phyloP scores from a whole-genome alignment of 2,888 invertebrate genomes.

The Chydorus sphaericus region DNA sequence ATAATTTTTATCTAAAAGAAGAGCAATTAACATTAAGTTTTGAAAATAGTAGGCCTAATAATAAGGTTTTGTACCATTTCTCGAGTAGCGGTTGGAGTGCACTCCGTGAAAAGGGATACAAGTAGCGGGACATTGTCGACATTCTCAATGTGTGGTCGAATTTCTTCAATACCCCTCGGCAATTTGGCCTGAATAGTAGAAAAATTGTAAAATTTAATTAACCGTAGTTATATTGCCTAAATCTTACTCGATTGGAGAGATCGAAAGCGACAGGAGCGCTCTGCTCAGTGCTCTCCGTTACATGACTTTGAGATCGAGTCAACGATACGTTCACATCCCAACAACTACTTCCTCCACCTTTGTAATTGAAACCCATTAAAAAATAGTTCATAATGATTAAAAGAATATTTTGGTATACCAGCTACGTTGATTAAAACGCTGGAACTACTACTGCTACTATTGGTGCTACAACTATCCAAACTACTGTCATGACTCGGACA shows the following conservation, averaged over 20 bases:
- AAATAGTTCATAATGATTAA: not conserved
- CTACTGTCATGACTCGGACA: not conserved
- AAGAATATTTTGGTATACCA: not conserved
- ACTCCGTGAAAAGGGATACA: constrained; percentile 95
- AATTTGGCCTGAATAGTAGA: constrained; percentile 55
- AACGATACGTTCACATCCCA: constrained; percentile 40
- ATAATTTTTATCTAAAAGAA: constrained; percentile 45
- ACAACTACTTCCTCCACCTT: constrained; percentile 4
- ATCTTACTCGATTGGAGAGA: constrained; percentile 68
- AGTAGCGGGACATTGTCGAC: constrained; percentile 95
- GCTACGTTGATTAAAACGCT: constrained; percentile 6
- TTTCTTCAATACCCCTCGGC: constrained; percentile 91
- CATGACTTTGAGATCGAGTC: constrained; percentile 67
- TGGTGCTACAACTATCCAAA: not conserved
- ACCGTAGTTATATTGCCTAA: constrained; percentile 2
- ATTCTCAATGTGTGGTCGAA: constrained; percentile 82
- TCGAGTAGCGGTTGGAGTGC: constrained; percentile 74
- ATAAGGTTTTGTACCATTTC: constrained; percentile 56
- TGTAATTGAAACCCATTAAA: not conserved
- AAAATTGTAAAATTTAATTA: not conserved
- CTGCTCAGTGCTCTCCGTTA: constrained; percentile 80
- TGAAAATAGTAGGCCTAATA: too few relatives aligned
- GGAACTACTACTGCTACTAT: constrained; percentile 1
- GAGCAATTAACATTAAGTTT: not conserved
- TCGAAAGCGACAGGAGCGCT: constrained; percentile 83